These are phyloP conservation scores for Isoperla grammatica DNA, from an alignment of 2,888 invertebrate species.

Conservation along the genomic window DNA sequence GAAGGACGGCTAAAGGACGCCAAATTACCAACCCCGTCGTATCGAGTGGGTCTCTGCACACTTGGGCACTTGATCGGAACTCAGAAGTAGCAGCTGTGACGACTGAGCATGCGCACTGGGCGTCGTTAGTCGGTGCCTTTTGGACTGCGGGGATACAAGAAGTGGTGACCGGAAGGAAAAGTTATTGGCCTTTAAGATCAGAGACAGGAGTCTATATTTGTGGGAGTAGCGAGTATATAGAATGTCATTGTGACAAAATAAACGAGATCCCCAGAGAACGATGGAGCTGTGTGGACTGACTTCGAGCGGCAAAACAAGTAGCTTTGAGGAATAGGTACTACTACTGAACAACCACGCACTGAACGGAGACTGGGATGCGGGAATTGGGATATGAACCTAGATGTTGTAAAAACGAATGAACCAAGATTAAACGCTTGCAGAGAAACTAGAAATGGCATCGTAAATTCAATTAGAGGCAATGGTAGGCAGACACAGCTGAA, in stretches of 20 bases:
- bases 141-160: neutral
- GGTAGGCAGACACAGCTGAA: neutral
- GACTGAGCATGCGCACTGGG: neutral
- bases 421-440: constrained; percentile 23
- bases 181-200: constrained; percentile 14
- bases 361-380: neutral
- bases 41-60: neutral
- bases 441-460: constrained; percentile 20
- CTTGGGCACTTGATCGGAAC: neutral
- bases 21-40: constrained; percentile 5
- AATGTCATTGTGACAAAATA: constrained; percentile 19
- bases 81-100: neutral
- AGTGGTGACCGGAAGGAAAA: neutral
- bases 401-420: constrained; percentile 24
- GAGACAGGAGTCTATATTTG: constrained; percentile 16
- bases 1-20: constrained; percentile 8
- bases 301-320: constrained; percentile 24
- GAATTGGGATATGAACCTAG: constrained; percentile 17
- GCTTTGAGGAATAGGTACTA: neutral
- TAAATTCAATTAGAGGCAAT: constrained; percentile 27
- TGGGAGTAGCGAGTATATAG: constrained; percentile 2
- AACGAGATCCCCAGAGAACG: constrained; percentile 19
- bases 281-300: constrained; percentile 11
- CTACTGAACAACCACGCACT: neutral
- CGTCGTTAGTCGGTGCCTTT: neutral